Conservation (phyloP, 1,140 invertebrate genomes). For the Macrobrachium nipponense region DNA sequence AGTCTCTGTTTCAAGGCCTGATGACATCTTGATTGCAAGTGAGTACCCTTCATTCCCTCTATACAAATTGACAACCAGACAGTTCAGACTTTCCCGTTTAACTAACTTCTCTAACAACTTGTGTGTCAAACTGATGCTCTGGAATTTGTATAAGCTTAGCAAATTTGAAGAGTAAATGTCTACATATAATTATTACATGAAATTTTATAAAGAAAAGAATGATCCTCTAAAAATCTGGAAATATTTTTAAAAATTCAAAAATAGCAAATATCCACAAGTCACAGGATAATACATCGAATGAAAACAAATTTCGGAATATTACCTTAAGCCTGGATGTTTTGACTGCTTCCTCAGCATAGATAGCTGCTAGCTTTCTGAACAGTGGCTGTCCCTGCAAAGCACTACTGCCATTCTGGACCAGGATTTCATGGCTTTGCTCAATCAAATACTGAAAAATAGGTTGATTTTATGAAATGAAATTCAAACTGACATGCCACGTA, state of each 20-base stretch:
- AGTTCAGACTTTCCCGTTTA: constrained; percentile 85
- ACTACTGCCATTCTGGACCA: constrained; percentile 43
- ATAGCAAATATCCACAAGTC: background rate
- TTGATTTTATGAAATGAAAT: no score
- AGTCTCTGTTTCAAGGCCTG: constrained; percentile 70
- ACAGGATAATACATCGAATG: background rate
- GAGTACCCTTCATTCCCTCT: constrained; percentile 92
- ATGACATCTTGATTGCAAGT: constrained; percentile 78
- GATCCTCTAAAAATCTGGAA: background rate
- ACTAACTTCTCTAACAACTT: constrained; percentile 87
- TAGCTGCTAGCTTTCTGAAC: constrained; percentile 44
- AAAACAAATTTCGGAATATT: background rate
- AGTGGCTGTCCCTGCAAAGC: constrained; percentile 51
- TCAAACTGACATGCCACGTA: no score
- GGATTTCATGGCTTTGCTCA: constrained; percentile 54
- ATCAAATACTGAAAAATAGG: constrained; percentile 45
- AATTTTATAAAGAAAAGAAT: background rate
- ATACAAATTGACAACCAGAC: constrained; percentile 90
- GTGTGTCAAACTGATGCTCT: constrained; percentile 77
- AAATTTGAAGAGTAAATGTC: constrained; percentile 33
- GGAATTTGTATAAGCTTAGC: constrained; percentile 27
- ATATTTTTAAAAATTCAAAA: background rate
- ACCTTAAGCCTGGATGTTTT: constrained; percentile 55
- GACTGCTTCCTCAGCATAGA: constrained; percentile 52
- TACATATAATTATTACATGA: background rate